A percentile compares a stretch with the other conserved stretches of the same genome.
These are phyloP conservation scores for Musca domestica DNA, from an alignment of 1,140 invertebrate genomes.

Conservation along the genomic window DNA sequence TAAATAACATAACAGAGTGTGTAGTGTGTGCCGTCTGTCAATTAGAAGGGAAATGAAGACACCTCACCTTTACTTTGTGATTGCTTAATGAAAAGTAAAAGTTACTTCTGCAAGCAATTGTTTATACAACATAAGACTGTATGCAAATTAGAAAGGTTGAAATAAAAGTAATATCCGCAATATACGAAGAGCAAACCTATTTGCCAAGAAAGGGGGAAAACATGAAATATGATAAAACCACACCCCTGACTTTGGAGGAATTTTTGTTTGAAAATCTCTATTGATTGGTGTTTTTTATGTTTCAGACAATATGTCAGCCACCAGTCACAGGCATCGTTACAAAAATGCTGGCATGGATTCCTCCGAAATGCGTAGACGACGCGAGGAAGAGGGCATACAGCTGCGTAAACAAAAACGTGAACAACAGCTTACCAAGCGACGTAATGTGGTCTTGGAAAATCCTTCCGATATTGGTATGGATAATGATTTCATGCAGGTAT, in stretches of 20 bases:
- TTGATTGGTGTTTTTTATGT: not conserved
- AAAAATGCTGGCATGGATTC: conserved; percentile 92
- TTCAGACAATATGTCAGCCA: conserved; percentile 61
- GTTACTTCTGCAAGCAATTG: too few relatives aligned
- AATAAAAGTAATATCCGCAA: too few relatives aligned
- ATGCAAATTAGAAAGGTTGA: too few relatives aligned
- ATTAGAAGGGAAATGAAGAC: too few relatives aligned
- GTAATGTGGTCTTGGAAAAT: conserved; percentile 72
- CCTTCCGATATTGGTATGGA: conserved; percentile 25
- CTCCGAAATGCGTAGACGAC: conserved; percentile 82
- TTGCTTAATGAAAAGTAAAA: too few relatives aligned
- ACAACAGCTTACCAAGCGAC: conserved; percentile 85
- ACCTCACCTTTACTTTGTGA: too few relatives aligned
- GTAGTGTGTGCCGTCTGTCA: not conserved
- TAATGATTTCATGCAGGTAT: conserved; percentile 34
- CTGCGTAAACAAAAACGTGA: conserved; percentile 94
- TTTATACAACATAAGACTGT: too few relatives aligned
- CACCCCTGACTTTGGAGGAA: not conserved
- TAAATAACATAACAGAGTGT: too few relatives aligned
- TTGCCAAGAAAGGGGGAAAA: not conserved
- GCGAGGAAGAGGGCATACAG: conserved; percentile 96
- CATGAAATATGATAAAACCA: not conserved
- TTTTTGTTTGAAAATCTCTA: not conserved
- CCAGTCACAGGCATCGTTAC: conserved; percentile 88
- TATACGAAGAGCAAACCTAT: not conserved